Evolutionary conservation across 2,113 vertebrate species (phyloP).

Genomic region (Bombycilla garrulus): DNA sequence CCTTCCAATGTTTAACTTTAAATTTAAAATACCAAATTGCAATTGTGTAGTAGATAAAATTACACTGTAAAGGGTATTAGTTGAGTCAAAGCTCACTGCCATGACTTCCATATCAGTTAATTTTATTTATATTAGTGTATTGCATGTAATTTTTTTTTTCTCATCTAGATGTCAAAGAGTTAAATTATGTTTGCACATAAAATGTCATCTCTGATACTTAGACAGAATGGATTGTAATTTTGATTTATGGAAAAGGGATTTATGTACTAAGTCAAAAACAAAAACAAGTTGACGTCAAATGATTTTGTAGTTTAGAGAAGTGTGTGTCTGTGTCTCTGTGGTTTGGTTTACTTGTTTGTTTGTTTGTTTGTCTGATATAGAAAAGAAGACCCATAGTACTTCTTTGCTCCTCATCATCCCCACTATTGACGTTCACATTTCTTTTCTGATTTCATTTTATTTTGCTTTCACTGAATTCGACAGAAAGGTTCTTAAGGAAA

Average conservation of each 20-base stretch:
- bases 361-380: background rate
- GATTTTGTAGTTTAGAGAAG: background rate
- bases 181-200: background rate
- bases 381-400: background rate
- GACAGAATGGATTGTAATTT: background rate
- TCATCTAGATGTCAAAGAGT: background rate
- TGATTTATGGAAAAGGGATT: background rate
- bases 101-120: background rate
- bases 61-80: background rate
- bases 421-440: background rate
- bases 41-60: background rate
- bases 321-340: background rate
- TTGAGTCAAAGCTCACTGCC: background rate
- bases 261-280: background rate
- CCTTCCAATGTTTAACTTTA: background rate
- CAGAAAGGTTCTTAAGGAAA: background rate
- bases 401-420: background rate
- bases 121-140: background rate
- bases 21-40: background rate
- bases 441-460: background rate
- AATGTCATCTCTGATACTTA: background rate
- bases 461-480: background rate
- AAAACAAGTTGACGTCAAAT: background rate
- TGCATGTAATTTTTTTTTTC: background rate
- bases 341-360: too few relatives aligned